phyloP scores from a whole-genome alignment of 2,797 vertebrate species.

The Orestias chungarensis region DNA sequence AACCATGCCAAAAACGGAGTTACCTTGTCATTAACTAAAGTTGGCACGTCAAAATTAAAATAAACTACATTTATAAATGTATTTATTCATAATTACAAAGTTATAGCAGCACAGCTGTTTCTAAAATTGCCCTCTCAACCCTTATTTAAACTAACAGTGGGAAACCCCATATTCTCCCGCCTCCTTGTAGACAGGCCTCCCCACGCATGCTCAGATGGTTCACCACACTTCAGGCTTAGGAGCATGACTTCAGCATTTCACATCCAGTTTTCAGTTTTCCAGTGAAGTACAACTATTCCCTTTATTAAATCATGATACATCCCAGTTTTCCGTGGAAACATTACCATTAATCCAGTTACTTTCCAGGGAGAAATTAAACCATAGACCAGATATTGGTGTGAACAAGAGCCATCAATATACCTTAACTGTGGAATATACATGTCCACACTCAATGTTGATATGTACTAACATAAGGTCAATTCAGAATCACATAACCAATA shows the following conservation, averaged over 20 bases:
- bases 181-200: conserved; percentile 3
- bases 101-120: background rate
- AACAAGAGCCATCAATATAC: too few relatives aligned
- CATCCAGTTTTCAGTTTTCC: conserved; percentile 21
- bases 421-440: background rate
- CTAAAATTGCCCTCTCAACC: background rate
- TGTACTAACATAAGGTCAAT: background rate
- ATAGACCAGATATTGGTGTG: too few relatives aligned
- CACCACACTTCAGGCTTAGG: conserved; percentile 9
- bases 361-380: background rate
- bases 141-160: background rate
- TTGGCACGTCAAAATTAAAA: background rate
- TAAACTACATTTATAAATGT: too few relatives aligned
- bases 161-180: background rate
- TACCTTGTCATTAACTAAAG: too few relatives aligned
- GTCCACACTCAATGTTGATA: too few relatives aligned
- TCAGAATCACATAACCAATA: background rate
- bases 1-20: background rate
- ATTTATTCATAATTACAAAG: background rate
- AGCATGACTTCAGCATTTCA: conserved; percentile 32
- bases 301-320: too few relatives aligned
- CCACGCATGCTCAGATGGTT: conserved; percentile 34
- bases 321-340: background rate
- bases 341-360: background rate
- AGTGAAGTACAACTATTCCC: background rate